Conservation (phyloP, 2,113 vertebrate genomes). For the Anolis carolinensis region DNA sequence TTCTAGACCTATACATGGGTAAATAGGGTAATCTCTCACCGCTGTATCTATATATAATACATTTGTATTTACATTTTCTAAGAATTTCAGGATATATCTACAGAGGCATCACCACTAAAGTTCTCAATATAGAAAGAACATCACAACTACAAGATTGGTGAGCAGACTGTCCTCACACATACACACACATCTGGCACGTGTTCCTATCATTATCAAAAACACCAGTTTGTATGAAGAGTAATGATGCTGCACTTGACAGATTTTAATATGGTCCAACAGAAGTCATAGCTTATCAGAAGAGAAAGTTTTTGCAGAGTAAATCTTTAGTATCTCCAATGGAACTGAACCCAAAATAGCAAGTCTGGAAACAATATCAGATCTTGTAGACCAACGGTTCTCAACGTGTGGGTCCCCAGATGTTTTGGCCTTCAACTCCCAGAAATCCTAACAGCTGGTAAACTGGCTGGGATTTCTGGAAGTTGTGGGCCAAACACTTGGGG, state of each 20-base stretch:
- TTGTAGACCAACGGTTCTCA: too few relatives aligned
- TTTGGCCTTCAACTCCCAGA: too few relatives aligned
- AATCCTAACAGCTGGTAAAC: too few relatives aligned
- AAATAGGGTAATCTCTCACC: background rate
- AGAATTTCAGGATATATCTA: background rate
- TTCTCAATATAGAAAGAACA: background rate
- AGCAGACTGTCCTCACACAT: too few relatives aligned
- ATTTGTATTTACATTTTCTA: background rate
- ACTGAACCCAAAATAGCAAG: background rate
- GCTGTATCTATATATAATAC: background rate
- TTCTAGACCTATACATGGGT: too few relatives aligned
- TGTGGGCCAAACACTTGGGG: too few relatives aligned
- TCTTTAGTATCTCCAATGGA: too few relatives aligned
- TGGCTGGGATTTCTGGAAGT: too few relatives aligned
- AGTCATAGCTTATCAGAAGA: background rate
- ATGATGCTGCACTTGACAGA: background rate
- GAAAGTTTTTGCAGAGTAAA: background rate
- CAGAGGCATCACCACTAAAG: background rate
- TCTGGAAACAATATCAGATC: background rate
- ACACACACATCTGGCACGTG: background rate
- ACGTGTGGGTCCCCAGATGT: too few relatives aligned
- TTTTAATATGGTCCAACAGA: background rate
- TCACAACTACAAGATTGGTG: background rate
- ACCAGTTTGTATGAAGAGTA: background rate
- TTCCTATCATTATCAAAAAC: background rate